phyloP scores from a whole-genome alignment of 1,140 invertebrate genomes.

The Meloidogyne exigua region DNA sequence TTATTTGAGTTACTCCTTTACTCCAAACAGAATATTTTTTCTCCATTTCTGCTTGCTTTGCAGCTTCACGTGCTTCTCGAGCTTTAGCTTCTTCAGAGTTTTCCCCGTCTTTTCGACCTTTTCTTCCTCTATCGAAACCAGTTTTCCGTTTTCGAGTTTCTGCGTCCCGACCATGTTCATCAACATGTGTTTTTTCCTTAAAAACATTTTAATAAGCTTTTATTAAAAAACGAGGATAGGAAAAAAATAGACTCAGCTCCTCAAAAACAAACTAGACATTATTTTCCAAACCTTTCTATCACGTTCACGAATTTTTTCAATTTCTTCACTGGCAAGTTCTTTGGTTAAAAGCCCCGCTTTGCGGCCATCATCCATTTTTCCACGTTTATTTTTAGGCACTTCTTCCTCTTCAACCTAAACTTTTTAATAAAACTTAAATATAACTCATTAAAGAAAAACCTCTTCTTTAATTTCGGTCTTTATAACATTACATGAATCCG shows the following conservation, averaged over 20 bases:
- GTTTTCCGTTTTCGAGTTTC: constrained; percentile 41
- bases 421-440: no score
- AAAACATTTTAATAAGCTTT: background rate
- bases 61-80: constrained; percentile 44
- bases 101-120: constrained; percentile 16
- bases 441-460: background rate
- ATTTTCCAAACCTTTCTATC: background rate
- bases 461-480: constrained; percentile 19
- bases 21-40: constrained; percentile 44
- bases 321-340: constrained; percentile 20
- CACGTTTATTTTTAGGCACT: background rate
- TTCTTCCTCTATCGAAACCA: constrained; percentile 26
- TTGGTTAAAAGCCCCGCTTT: constrained; percentile 16
- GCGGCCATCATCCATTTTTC: constrained; percentile 21
- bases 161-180: constrained; percentile 33
- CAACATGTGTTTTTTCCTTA: background rate
- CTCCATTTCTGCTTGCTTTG: constrained; percentile 52
- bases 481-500: background rate
- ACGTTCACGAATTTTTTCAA: constrained; percentile 10
- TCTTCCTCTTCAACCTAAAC: constrained; percentile 7
- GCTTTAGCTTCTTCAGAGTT: constrained; percentile 38
- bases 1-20: constrained; percentile 46
- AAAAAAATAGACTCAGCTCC: no score
- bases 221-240: no score
- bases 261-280: no score